Base-by-base conservation (phyloP, 2,888 invertebrate species). In the Eulithis prunata region DNA sequence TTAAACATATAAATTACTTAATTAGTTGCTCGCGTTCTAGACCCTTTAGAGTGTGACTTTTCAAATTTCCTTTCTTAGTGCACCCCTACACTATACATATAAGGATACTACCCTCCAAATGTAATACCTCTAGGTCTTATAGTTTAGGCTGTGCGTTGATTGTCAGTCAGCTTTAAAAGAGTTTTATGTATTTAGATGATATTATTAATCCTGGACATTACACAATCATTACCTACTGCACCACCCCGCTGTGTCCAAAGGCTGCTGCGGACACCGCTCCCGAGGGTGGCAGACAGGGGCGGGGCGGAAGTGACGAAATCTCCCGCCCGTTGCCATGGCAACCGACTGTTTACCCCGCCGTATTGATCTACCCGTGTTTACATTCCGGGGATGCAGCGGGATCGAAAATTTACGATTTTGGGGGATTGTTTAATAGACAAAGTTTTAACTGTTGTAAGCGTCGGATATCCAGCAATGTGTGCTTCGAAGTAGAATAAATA, bases 291-390 rank as follows among this genome's bases (percentile, higher is more conserved):
- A 71, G 73, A 71, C 71, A 71, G 72, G 62, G 64, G 61, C 64
- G 72, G 68, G 83, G 83, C 80, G 86, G 87, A 88, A 87, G 85
- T 84, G 86, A 83, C 83, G 86, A 82, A 81, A 81, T 80, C 86
- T 88, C 89, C 88, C 86, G 85, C 79, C 85, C 80, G 90, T 91
- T 70, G 82, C 84, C 87, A 89, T 88, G 85, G 80, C 86, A 85
- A 92, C 92, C 91, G 92, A 89, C 92, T 91, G 91, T 92, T 92
- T 91, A 90, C 91, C 86, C 84, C 91, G 89, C 85, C 90, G 78
- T 90, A 91, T 91, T 91, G 91, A 91, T 89, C 88, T 71, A 79
- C 81, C 84, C 83, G 79, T 88, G 89, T 87, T 89, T 89, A 89
- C 89, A 84, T 85, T 69, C 75, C 73, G 70, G 69, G 71, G 72